Base-by-base conservation (phyloP, 2,113 vertebrate species). In the Furnarius figulus region DNA sequence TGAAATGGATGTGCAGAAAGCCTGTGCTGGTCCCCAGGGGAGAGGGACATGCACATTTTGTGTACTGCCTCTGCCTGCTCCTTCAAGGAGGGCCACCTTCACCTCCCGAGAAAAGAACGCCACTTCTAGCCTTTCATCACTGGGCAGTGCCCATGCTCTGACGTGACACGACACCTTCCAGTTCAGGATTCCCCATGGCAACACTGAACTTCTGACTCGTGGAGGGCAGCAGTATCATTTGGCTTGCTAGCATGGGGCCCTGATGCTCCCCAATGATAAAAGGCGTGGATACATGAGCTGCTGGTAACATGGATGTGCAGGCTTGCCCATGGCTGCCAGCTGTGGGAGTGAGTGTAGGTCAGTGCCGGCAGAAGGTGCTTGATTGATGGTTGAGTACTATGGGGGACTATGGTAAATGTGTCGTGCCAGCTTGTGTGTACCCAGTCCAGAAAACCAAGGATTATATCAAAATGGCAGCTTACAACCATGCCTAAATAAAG, bases 401-500 rank as follows among this genome's bases (percentile, higher is more conserved):
- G 8, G 40, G 31, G 49, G 39, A 15, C 28, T 77, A 27, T 0
- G 1, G 58, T 52, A 47, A 39, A 39, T 18, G 4, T 42, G 44
- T 56, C 0, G 0, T 56, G 86, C 47, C 67, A 79, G 52, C 39
- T 67, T 62, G 39, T 52, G 67, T 1, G 3, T 33, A 63, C 23
- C 39, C 6, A 3, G 30, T 42, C 78, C 55, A 81, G 76, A 88
- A 90, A 95, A 59, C 22, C 31, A 39, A 83, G 62, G 46, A 46
- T 49, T 35, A 23, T 65, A 74, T 90, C 46, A 62, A 87, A 91
- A 93, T 39, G 89, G 89, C 81, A 94, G 58, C 30, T 83, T 87
- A 80, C 74, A 75, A 50, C 56, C 65, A 22, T 19, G 68, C 53
- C 47, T 62, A 72, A 82, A 82, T 67, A 85, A 76, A 93, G 58